Conservation (phyloP, 2,888 invertebrate genomes). For the Neoaliturus tenellus region DNA sequence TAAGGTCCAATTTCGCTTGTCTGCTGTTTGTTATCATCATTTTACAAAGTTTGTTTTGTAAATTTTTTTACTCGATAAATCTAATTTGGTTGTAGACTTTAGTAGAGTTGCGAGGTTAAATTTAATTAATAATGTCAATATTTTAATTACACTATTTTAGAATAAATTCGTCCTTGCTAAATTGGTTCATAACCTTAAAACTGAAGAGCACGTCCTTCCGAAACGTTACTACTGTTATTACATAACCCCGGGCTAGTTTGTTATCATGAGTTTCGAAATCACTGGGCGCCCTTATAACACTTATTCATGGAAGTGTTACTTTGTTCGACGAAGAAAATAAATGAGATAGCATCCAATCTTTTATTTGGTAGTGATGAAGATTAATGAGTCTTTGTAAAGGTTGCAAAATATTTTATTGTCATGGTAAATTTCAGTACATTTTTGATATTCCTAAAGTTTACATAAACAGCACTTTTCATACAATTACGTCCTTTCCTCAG, state of each 20-base stretch:
- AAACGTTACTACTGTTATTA: not conserved
- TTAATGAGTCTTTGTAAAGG: too few relatives aligned
- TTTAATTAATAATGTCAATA: too few relatives aligned
- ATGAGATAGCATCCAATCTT: too few relatives aligned
- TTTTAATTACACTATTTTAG: not conserved
- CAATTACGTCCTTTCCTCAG: too few relatives aligned
- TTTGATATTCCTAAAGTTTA: too few relatives aligned
- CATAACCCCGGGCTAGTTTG: conserved; percentile 8
- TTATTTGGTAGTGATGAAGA: too few relatives aligned
- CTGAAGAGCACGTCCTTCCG: not conserved
- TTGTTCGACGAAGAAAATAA: too few relatives aligned
- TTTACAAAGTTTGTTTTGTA: not conserved
- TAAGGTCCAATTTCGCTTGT: conserved; percentile 54
- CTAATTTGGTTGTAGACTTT: too few relatives aligned
- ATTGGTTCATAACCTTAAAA: not conserved
- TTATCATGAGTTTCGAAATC: conserved; percentile 2
- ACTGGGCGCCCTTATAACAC: conserved; percentile 27
- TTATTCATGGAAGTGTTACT: not conserved
- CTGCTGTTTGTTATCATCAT: conserved; percentile 49
- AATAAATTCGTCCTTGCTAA: not conserved
- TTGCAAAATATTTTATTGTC: too few relatives aligned
- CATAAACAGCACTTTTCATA: too few relatives aligned
- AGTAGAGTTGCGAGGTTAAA: not conserved
- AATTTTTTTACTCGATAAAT: not conserved
- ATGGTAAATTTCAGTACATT: too few relatives aligned